These are phyloP conservation scores for Nebria brevicollis DNA, from an alignment of 2,888 invertebrate genomes.

Conservation along the genomic window DNA sequence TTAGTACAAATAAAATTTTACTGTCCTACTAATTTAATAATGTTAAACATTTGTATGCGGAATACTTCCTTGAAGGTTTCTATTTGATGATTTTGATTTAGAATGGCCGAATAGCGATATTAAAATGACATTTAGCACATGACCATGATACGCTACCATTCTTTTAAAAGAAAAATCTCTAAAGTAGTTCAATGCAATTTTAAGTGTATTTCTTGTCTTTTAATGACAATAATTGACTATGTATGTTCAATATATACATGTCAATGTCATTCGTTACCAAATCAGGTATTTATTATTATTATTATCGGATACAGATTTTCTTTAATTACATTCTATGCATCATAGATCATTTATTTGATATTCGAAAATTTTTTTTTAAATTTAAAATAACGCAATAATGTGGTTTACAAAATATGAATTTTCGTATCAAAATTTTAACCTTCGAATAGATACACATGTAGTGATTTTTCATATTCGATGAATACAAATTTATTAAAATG, in stretches of 20 bases:
- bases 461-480: not conserved
- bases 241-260: not conserved
- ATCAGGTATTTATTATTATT: too few species aligned
- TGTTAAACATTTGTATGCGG: too few species aligned
- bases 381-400: too few species aligned
- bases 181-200: constrained; percentile 1
- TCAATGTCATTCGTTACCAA: not conserved
- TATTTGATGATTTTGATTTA: not conserved
- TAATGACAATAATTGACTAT: not conserved
- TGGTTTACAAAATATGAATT: not conserved
- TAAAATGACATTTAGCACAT: not conserved
- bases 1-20: too few species aligned
- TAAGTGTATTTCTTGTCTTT: not conserved
- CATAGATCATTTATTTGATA: too few species aligned
- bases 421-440: not conserved
- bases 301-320: too few species aligned
- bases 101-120: not conserved
- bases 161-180: not conserved
- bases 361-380: too few species aligned
- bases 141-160: not conserved
- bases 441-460: not conserved
- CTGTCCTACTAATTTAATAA: too few species aligned
- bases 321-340: too few species aligned
- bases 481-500: not conserved
- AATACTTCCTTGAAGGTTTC: too few species aligned